Evolutionary conservation across 2,797 vertebrate genomes (phyloP), one percentile per base, ranked within the genome.

Genomic region (Discoglossus pictus): DNA sequence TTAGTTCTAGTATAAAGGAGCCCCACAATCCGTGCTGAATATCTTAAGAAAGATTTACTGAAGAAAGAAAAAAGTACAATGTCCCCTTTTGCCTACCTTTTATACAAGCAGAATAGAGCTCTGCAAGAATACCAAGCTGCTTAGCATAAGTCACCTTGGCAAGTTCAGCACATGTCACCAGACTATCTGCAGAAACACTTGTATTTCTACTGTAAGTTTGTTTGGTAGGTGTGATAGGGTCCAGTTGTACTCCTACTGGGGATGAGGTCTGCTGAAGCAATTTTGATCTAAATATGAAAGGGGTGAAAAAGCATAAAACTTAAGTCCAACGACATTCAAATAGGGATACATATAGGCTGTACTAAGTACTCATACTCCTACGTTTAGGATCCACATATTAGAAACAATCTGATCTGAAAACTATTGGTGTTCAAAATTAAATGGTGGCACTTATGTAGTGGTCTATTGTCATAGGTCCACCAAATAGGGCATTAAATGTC

Each of bases 251-350:
- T 48, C 68, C 69, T 78, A 76, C 17, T 44, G 91, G 87, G 68
- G 89, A 80, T 73, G 82, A 72, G 0, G 80, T 78, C 72, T 91
- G 93, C 80, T 94, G 91, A 74, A 92, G 88, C 63, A 93, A 80
- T 79, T 94, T 99, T 58, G 88, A 92, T 78, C 96, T 98, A 34
- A n/a, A n/a, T n/a, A n/a, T n/a, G n/a, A n/a, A n/a, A n/a, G n/a
- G n/a, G n/a, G n/a, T n/a, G n/a, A n/a, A n/a, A n/a, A n/a, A n/a
- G n/a, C n/a, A n/a, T n/a, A n/a, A n/a, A n/a, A n/a, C n/a, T n/a
- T n/a, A n/a, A n/a, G n/a, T n/a, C n/a, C n/a, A n/a, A n/a, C n/a
- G n/a, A n/a, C n/a, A n/a, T n/a, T n/a, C n/a, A n/a, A n/a, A n/a
- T n/a, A n/a, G n/a, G n/a, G n/a, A n/a, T n/a, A n/a, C n/a, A n/a